A percentile compares a stretch with the other conserved stretches of the same genome.
phyloP scores from a whole-genome alignment of 2,888 invertebrate genomes.

The Villa cingulata region DNA sequence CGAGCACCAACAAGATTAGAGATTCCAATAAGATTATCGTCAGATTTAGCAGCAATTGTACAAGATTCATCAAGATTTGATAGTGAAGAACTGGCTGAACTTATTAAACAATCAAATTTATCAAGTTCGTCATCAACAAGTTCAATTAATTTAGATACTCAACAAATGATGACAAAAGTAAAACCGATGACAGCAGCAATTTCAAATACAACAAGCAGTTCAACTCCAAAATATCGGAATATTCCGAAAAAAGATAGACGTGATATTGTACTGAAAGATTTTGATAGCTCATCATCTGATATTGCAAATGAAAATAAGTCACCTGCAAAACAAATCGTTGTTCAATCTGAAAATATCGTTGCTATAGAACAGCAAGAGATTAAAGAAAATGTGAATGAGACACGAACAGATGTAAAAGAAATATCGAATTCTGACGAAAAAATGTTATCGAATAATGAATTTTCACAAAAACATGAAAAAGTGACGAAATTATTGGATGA shows the following conservation, averaged over 20 bases:
- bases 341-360: too few species aligned
- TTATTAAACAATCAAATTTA: neutral
- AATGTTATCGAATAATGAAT: too few species aligned
- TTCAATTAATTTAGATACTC: too few species aligned
- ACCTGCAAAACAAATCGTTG: too few species aligned
- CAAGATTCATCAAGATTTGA: neutral
- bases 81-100: neutral
- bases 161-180: too few species aligned
- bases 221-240: constrained; percentile 25
- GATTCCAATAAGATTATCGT: neutral
- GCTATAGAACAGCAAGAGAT: too few species aligned
- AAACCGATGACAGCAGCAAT: neutral
- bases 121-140: neutral
- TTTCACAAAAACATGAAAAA: too few species aligned
- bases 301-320: too few species aligned
- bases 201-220: neutral
- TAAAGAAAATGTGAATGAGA: too few species aligned
- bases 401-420: too few species aligned
- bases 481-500: too few species aligned
- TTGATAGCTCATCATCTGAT: constrained; percentile 15
- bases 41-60: neutral
- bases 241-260: constrained; percentile 35
- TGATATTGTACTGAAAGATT: constrained; percentile 26
- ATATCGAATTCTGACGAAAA: too few species aligned
- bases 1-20: neutral